Base-by-base conservation (phyloP, 2,888 invertebrate species). In the Cartodere bifasciata region DNA sequence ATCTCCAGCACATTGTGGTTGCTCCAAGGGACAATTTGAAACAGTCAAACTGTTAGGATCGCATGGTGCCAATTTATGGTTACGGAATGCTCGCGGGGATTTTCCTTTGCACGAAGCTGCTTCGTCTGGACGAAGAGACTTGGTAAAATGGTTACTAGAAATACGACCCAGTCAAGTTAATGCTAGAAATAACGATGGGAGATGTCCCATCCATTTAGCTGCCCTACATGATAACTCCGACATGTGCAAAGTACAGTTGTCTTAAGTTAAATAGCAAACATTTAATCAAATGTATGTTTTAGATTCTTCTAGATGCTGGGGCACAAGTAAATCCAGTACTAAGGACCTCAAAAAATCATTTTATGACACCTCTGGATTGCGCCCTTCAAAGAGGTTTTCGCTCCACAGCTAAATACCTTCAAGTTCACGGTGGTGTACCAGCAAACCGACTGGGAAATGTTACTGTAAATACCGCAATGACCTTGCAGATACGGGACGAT, bases 91-190 rank as follows among this genome's bases (percentile, higher is more conserved):
- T 2, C 78, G 88, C 52, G 97, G 97, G 0, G 97, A 97, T 56
- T 70, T 91, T 32, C 91, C 97, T 0, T 65, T 97, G 13, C 97
- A 98, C 55, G 97, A 98, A 62, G 95, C 97, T 0, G 85, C 94
- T 0, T 76, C 85, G 23, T 90, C 91, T 1, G 92, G 94, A 1
- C 69, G 91, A 38, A 74, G 85, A 40, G 90, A 90, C 49, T 58
- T 92, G 35, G 81, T 92, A 1, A 75, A 81, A 47, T 94, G 92
- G 91, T 62, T 95, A 23, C 64, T 91, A 32, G 74, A 76, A 29
- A 80, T 84, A 46, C 70, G 85, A 37, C 83, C 87, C 2, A 82
- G 84, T 46, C 81, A 76, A 48, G 77, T 87, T 28, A 92, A 76
- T 59, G 84, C 80, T 26, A 79, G 84, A 3, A 95, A 95, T 53